Conservation (phyloP, 2,888 invertebrate species). For the Tanytarsus gracilentus region DNA sequence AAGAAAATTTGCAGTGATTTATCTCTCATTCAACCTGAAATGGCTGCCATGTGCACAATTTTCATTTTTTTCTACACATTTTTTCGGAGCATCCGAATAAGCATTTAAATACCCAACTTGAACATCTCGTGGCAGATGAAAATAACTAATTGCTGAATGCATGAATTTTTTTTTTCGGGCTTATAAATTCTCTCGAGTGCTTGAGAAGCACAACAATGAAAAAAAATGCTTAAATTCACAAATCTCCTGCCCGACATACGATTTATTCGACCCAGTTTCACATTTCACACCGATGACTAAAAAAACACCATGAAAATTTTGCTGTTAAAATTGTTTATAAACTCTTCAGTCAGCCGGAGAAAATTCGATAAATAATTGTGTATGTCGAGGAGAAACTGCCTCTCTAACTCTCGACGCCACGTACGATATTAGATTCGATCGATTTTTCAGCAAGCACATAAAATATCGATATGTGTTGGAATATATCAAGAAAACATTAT, state of each 20-base stretch:
- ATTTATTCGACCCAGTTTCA: not conserved
- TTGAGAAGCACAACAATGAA: not conserved
- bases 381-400: not conserved
- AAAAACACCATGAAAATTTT: not conserved
- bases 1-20: not conserved
- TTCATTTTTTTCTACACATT: not conserved
- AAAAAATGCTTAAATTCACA: slow-evolving; percentile 2
- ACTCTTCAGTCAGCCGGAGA: not conserved
- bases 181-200: too few species aligned
- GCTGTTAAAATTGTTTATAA: not conserved
- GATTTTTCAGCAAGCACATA: slow-evolving; percentile 27
- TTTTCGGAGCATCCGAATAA: not conserved
- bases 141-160: slow-evolving; percentile 8
- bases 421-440: slow-evolving; percentile 23
- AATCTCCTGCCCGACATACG: not conserved
- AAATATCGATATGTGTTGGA: not conserved
- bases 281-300: too few species aligned
- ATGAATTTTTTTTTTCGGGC: not conserved
- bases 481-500: slow-evolving; percentile 6
- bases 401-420: too few species aligned
- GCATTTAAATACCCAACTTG: not conserved
- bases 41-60: not conserved
- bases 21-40: slow-evolving; percentile 1
- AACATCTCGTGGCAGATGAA: not conserved
- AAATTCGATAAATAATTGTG: not conserved